These are phyloP conservation scores for Coleophora deauratella DNA, from an alignment of 2,888 invertebrate genomes.

Conservation along the genomic window DNA sequence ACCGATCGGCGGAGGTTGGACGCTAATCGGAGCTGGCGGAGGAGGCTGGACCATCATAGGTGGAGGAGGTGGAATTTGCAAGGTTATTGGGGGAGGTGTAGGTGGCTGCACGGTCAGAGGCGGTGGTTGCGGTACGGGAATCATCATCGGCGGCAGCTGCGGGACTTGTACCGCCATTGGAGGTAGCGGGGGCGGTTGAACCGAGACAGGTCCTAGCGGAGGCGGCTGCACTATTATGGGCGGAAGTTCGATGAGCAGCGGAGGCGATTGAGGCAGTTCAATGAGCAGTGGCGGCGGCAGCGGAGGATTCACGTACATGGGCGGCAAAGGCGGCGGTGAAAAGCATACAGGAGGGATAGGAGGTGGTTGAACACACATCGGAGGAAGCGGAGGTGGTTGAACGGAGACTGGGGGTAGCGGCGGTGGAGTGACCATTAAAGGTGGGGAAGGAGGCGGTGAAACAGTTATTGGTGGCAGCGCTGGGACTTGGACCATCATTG, in stretches of 20 bases:
- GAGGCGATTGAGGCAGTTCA: constrained; percentile 43
- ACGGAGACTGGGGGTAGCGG: constrained; percentile 41
- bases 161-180: constrained; percentile 57
- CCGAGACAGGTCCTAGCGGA: constrained; percentile 44
- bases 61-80: constrained; percentile 51
- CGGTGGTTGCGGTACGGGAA: constrained; percentile 48
- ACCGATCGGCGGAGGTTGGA: constrained; percentile 49
- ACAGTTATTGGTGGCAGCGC: constrained; percentile 43
- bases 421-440: constrained; percentile 37
- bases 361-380: constrained; percentile 48
- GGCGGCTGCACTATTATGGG: constrained; percentile 52
- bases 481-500: constrained; percentile 40
- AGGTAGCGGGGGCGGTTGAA: constrained; percentile 54
- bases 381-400: constrained; percentile 39
- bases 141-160: constrained; percentile 45
- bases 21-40: constrained; percentile 39
- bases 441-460: constrained; percentile 35
- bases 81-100: constrained; percentile 40
- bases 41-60: constrained; percentile 54
- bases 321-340: constrained; percentile 41
- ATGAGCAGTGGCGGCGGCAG: constrained; percentile 36
- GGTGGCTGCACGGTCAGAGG: constrained; percentile 51
- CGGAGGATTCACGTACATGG: constrained; percentile 46
- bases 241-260: constrained; percentile 43
- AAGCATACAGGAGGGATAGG: constrained; percentile 43